Base-by-base conservation (phyloP, 2,113 vertebrate genomes). In the Archilochus colubris region DNA sequence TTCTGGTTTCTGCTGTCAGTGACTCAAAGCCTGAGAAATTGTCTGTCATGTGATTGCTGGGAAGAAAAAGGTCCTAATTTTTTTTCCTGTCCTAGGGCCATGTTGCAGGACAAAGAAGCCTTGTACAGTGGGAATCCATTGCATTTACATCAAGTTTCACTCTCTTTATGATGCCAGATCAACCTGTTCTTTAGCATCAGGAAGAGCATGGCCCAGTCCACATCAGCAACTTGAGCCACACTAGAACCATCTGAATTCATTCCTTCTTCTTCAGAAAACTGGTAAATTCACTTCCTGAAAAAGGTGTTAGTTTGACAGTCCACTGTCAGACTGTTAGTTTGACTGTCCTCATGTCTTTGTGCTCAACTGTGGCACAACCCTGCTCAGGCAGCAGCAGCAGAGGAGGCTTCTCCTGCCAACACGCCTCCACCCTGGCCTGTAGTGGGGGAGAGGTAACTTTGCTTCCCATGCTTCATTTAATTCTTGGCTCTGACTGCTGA, bases 401-500 rank as follows among this genome's bases (percentile, higher is more conserved):
- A 40, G 63, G 5, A 43, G 12, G 38, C 61, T 88, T 43, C 38
- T 80, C 25, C 33, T 75, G 88, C 82, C 79, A 82, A 1, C 1
- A 30, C 61, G 73, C 54, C 89, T 91, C 91, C 79, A 57, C 85
- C 68, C 93, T 90, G 94, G 64, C 79, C 73, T 14, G 50, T 58
- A 70, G 78, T 38, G 20, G 40, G 54, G 76, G 61, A 91, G 91
- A 95, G 72, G 85, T 83, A 91, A 74, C 79, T 82, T 66, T 57
- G 40, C 68, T 95, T 86, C 89, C 69, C 57, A 40, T 72, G 79
- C 85, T 86, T 91, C 93, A 88, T 96, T 96, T 89, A 83, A 40
- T 83, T 93, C 79, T 72, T 94, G 95, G 90, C 82, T 2, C 88
- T 61, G 38, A 44, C 48, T 75, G 46, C 93, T 73, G 82, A 91